Conservation (phyloP, 92 coral and sea anemone species). For the Heliopora coerulea region DNA sequence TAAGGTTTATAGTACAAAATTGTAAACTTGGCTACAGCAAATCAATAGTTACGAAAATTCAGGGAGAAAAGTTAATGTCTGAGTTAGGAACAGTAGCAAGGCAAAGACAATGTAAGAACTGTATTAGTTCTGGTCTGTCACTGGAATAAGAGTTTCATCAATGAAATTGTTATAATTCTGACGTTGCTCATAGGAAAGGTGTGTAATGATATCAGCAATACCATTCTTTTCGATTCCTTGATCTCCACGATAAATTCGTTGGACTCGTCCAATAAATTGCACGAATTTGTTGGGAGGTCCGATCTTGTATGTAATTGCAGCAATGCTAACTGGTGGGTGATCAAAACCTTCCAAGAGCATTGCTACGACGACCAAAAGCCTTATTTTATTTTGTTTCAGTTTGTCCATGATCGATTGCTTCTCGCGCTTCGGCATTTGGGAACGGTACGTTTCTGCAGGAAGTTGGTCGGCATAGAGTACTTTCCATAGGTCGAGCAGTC, state of each 20-base stretch:
- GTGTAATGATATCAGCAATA: slow-evolving; percentile 24
- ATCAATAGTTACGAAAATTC: no score
- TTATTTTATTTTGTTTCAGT: slow-evolving; percentile 7
- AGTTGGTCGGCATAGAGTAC: background rate
- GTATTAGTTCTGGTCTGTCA: no score
- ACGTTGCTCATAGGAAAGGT: background rate
- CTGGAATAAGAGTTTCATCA: slow-evolving; percentile 9
- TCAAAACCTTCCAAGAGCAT: slow-evolving; percentile 50
- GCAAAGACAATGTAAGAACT: no score
- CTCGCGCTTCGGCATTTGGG: background rate
- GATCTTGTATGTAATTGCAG: slow-evolving; percentile 39
- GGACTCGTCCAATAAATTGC: slow-evolving; percentile 49
- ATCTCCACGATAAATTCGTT: slow-evolving; percentile 28
- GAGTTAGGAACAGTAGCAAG: no score
- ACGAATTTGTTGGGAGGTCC: slow-evolving; percentile 44
- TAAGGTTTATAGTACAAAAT: no score
- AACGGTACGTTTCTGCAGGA: background rate
- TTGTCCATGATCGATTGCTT: background rate
- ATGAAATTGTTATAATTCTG: background rate
- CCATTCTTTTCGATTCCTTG: background rate
- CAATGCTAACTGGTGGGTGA: slow-evolving; percentile 47
- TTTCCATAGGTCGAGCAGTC: slow-evolving; percentile 11
- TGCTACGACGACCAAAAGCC: slow-evolving; percentile 38
- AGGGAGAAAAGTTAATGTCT: no score
- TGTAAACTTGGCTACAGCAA: no score